Percentiles rank a stretch among this genome's conserved stretches.
phyloP scores from a whole-genome alignment of 2,888 invertebrate species.

The Ashinkailepas kermadecensis region DNA sequence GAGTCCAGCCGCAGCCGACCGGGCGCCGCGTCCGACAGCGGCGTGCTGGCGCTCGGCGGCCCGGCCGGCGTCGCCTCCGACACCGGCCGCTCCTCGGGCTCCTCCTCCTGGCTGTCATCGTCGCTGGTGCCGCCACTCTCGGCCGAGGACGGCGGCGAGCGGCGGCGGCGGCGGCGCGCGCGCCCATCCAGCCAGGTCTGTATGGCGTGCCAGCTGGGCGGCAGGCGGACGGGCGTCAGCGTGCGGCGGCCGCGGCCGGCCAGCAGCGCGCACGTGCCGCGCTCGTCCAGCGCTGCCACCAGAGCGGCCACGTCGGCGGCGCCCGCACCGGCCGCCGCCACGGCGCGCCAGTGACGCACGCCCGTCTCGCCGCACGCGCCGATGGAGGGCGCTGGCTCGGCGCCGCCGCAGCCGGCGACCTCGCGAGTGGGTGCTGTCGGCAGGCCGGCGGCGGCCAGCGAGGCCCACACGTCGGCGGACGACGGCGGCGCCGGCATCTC shows the following conservation, averaged over 20 bases:
- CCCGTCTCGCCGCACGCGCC: not conserved
- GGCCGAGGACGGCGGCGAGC: not conserved
- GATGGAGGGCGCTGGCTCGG: not conserved
- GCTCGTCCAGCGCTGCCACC: not conserved
- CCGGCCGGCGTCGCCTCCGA: not conserved
- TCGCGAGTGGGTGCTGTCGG: not conserved
- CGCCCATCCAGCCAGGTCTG: not conserved
- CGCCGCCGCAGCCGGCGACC: not conserved
- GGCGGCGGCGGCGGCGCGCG: not conserved
- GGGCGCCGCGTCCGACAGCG: not conserved
- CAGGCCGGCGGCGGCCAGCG: not conserved
- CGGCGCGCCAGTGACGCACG: not conserved
- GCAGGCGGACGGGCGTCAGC: not conserved
- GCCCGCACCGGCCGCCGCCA: not conserved
- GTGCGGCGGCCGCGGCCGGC: not conserved
- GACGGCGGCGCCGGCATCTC: not conserved
- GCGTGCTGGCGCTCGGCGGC: not conserved
- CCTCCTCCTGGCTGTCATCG: not conserved
- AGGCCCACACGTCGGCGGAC: not conserved
- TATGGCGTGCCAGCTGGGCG: not conserved
- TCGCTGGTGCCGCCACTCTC: too few relatives aligned
- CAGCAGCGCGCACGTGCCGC: not conserved
- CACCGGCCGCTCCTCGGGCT: too few relatives aligned
- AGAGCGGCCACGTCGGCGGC: not conserved
- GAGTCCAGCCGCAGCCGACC: not conserved